Percentiles rank a stretch among this genome's conserved stretches.
Conservation (phyloP, 2,113 vertebrate species). For the Struthidea cinerea region DNA sequence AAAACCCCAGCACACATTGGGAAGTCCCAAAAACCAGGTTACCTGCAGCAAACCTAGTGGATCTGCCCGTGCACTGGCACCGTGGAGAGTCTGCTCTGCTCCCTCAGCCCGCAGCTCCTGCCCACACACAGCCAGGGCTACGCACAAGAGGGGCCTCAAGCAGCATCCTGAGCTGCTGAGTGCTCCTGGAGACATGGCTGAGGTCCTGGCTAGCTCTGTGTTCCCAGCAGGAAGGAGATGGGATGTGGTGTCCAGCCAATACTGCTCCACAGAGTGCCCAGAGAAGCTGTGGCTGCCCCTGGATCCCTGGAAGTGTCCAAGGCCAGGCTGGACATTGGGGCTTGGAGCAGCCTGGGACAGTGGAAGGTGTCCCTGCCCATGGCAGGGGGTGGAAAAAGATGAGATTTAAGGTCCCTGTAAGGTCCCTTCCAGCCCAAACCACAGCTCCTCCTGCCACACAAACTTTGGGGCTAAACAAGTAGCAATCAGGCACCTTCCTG, state of each 20-base stretch:
- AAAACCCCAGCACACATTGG: neutral
- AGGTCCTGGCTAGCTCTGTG: neutral
- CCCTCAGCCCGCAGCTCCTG: neutral
- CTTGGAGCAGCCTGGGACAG: neutral
- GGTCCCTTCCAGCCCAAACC: neutral
- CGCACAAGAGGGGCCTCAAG: neutral
- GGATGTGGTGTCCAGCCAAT: neutral
- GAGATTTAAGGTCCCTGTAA: neutral
- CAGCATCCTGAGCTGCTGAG: neutral
- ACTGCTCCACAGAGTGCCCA: neutral
- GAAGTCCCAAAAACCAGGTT: neutral
- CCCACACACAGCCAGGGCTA: fast-evolving
- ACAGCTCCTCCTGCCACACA: neutral
- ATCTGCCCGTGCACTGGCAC: neutral
- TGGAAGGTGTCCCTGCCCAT: neutral
- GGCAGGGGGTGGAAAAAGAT: neutral
- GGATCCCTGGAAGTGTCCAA: neutral
- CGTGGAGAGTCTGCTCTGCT: neutral
- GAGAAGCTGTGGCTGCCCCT: neutral
- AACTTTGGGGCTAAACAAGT: neutral
- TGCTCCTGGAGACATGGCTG: neutral
- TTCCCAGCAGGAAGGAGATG: neutral
- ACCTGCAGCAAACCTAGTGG: neutral
- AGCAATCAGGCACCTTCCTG: neutral
- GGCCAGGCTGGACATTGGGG: neutral